phyloP scores from a whole-genome alignment of 2,888 invertebrate species.

The Perdita meconis region DNA sequence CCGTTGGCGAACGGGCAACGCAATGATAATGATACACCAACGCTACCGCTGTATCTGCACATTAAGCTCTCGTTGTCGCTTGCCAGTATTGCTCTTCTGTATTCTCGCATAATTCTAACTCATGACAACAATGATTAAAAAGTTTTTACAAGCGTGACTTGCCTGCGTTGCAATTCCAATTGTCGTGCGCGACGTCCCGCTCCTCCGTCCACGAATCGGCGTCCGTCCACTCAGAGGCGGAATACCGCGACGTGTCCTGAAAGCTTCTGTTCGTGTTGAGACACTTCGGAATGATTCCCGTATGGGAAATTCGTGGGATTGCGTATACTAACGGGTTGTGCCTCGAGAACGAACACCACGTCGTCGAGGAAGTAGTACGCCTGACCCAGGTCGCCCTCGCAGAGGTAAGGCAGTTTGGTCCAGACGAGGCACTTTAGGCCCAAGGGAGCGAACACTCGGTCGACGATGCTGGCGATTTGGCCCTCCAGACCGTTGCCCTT shows the following conservation, averaged over 20 bases:
- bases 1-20: conserved; percentile 53
- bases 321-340: conserved; percentile 65
- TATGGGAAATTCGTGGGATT: conserved; percentile 23
- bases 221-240: conserved; percentile 32
- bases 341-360: conserved; percentile 92
- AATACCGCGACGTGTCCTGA: conserved; percentile 64
- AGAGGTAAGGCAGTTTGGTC: conserved; percentile 97
- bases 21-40: conserved; percentile 76
- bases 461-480: conserved; percentile 90
- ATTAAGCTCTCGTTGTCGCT: conserved; percentile 81
- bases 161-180: conserved; percentile 47
- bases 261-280: conserved; percentile 27
- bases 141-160: conserved; percentile 82
- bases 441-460: conserved; percentile 87
- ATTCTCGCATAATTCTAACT: conserved; percentile 80
- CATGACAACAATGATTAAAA: conserved; percentile 78
- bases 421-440: conserved; percentile 93
- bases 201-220: not conserved
- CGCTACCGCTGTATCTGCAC: conserved; percentile 81
- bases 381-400: conserved; percentile 97
- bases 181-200: not conserved
- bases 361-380: conserved; percentile 97
- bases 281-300: not conserved
- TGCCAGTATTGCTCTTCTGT: conserved; percentile 82
- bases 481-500: conserved; percentile 90